Evolutionary conservation across 2,888 invertebrate genomes (phyloP), one percentile per base, ranked within the genome.

Genomic region (Spodoptera littoralis): DNA sequence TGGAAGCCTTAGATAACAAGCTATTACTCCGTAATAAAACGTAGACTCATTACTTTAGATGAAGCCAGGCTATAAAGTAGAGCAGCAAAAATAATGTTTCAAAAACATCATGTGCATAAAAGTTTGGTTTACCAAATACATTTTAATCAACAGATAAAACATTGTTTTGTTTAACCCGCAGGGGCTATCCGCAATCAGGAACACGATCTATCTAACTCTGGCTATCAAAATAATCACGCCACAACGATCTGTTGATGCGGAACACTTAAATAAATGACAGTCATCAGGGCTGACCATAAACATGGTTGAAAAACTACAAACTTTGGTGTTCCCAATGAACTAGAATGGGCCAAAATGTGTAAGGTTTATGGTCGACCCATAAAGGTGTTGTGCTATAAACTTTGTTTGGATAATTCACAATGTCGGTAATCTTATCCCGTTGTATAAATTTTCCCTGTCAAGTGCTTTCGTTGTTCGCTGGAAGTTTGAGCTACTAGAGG

Each of bases 361-460:
- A 65, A 75, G 80, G 81, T 85, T 84, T 86, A 86, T 79, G 68
- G 76, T 76, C 11, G 48, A 42, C 77, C 65, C 73, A 76, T 84
- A 82, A 83, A 84, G 81, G 79, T 82, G 78, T 79, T 57, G 42
- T 18, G 22, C 63, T 41, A 62, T 79, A 73, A 77, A 79, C 48
- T 68, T 54, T 18, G 27, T 59, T 62, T 66, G 65, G 58, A 65
- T 73, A 71, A 73, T 67, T 71, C 69, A 65, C 59, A 54, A 69
- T 59, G 65, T 61, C 60, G 51, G 58, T 70, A 64, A 79, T 76
- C 69, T 64, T 61, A 52, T 59, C 57, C 57, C 46, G 18, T 42
- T 59, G 24, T 62, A 72, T 72, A 74, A 65, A 75, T 70, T 71
- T 36, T 59, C 47, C 42, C 65, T 57, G 60, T 61, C 61, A 60